Percentiles rank a stretch among this genome's conserved stretches.
Conservation (phyloP, 30 jellyfish, hydroid and myxozoan species). For the Aurelia coerulea region DNA sequence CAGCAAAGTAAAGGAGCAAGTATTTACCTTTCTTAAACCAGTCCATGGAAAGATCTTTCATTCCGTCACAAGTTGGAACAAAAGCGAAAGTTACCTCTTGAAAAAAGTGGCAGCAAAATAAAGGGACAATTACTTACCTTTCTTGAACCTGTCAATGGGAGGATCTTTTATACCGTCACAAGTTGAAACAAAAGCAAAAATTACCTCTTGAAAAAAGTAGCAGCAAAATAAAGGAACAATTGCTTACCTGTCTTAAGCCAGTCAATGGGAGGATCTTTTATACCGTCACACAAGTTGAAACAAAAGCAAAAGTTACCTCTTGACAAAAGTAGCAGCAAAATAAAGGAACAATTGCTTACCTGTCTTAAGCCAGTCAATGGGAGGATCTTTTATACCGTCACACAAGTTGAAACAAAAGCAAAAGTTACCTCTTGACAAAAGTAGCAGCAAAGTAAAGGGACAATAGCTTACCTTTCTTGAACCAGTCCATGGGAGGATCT, state of each 20-base stretch:
- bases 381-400: conserved; percentile 81
- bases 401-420: too few relatives aligned
- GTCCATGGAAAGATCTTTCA: conserved; percentile 88
- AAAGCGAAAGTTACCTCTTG: too few relatives aligned
- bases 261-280: conserved; percentile 89
- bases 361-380: conserved; percentile 86
- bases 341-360: conserved; percentile 31
- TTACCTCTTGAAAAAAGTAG: too few relatives aligned
- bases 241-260: conserved; percentile 86
- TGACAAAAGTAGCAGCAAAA: too few relatives aligned
- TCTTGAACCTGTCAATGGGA: conserved; percentile 85
- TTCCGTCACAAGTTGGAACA: background rate
- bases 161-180: conserved; percentile 96
- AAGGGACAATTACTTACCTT: conserved; percentile 41
- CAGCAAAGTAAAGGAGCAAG: too few relatives aligned
- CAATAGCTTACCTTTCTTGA: conserved; percentile 68
- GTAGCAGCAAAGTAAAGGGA: too few relatives aligned
- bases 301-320: too few relatives aligned
- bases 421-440: too few relatives aligned
- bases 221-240: too few relatives aligned
- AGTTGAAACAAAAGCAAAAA: background rate
- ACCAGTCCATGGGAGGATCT: conserved; percentile 97
- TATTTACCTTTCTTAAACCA: conserved; percentile 90
- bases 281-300: conserved; percentile 86
- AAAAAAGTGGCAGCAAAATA: too few relatives aligned